These are phyloP conservation scores for Lophius americanus DNA, from an alignment of 2,797 vertebrate genomes.

Conservation along the genomic window DNA sequence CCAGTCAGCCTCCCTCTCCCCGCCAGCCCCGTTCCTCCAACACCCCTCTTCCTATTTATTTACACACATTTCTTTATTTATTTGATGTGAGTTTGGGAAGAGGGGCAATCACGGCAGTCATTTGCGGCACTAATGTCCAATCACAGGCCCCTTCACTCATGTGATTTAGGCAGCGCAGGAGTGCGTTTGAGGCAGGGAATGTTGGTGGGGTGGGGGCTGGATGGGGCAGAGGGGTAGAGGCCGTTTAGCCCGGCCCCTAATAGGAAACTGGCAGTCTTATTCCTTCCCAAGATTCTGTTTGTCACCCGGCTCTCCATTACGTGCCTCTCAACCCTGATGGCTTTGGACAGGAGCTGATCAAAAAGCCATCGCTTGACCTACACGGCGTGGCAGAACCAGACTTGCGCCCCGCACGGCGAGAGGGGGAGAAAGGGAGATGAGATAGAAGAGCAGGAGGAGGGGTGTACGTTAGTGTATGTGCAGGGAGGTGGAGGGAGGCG, in stretches of 20 bases:
- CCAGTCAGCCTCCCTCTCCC: slow-evolving; percentile 76
- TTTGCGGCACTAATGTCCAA: slow-evolving; percentile 99
- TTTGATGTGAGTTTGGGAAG: slow-evolving; percentile 85
- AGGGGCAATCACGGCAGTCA: slow-evolving; percentile 97
- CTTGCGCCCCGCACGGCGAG: slow-evolving; percentile 66
- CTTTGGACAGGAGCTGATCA: slow-evolving; percentile 99
- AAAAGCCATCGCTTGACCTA: slow-evolving; percentile 99
- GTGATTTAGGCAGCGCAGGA: slow-evolving; percentile 93
- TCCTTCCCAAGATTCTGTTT: slow-evolving; percentile 99
- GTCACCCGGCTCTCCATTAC: slow-evolving; percentile 99
- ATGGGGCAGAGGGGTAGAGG: slow-evolving; percentile 75
- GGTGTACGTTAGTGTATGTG: slow-evolving; percentile 56
- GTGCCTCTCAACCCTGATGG: slow-evolving; percentile 99
- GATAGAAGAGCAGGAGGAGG: slow-evolving; percentile 41
- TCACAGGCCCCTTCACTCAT: slow-evolving; percentile 98
- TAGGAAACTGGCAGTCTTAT: slow-evolving; percentile 99
- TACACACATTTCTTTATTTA: slow-evolving; percentile 85
- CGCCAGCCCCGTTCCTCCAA: slow-evolving; percentile 61
- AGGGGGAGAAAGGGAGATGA: slow-evolving; percentile 55
- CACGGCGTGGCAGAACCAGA: slow-evolving; percentile 89
- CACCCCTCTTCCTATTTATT: slow-evolving; percentile 82
- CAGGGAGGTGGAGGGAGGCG: slow-evolving; percentile 44
- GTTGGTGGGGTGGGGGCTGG: slow-evolving; percentile 60
- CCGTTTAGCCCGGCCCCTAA: slow-evolving; percentile 96
- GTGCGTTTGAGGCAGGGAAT: slow-evolving; percentile 83